Evolutionary conservation across 2,113 vertebrate genomes (phyloP), one percentile per base, ranked within the genome.

Genomic region (Coracopsis vasa): DNA sequence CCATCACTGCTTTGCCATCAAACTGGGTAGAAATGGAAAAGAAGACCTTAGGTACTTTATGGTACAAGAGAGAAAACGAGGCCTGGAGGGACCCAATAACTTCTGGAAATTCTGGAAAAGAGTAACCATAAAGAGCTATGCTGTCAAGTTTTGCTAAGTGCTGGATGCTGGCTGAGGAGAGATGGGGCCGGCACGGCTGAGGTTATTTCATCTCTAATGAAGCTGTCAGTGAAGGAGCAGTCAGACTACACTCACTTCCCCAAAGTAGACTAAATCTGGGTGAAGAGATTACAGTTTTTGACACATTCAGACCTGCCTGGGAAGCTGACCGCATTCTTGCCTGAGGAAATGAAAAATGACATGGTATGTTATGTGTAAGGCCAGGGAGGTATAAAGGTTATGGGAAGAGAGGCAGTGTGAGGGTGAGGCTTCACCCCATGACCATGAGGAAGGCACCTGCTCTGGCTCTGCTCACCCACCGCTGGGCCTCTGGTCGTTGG

Each of bases 251-350:
- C 39, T 60, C 4, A 6, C 51, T 93, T 64, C 41, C 69, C 12
- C 41, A 95, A 95, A 94, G 72, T 60, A 94, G 94, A 83, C 64
- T 96, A 95, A 93, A 92, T 94, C 90, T 86, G 77, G 65, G 61
- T 80, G 80, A 95, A 92, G 47, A 89, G 72, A 91, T 94, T 92
- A 91, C 42, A 13, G 35, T 88, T 94, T 94, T 65, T 96, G 94
- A 93, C 94, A 91, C 77, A 92, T 81, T 96, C 72, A 81, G 84
- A 93, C 86, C 88, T 96, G 90, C 37, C 80, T 86, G 51, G 69
- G 65, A 94, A 95, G 69, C 82, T 95, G 92, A 92, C 90, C 88
- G 35, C 28, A 39, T 75, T 92, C 56, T 97, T 81, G 90, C 90
- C 86, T 1, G 12, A 72, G 86, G 88, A 79, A 93, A 44, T 39